Evolutionary conservation across 2,797 vertebrate species (phyloP), one percentile per base, ranked within the genome.

Genomic region (Chaenodraco wilsoni): DNA sequence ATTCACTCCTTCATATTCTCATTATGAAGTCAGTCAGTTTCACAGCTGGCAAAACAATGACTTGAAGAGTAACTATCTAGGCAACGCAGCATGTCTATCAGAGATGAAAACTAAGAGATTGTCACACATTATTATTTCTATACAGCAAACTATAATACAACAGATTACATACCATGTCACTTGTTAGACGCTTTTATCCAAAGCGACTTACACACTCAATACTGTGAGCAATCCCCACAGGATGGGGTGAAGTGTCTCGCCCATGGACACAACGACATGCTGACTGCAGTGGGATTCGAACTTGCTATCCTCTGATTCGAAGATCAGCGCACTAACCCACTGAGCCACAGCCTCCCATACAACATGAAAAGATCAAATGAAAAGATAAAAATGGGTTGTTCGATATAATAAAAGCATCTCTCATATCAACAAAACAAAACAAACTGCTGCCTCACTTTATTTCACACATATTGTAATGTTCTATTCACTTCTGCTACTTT

Each of bases 1-100:
- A 52, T 57, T 63, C n/a, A 50, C 48, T 72, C 11, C 16, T 43
- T 66, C 37, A 55, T 19, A 45, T 40, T 72, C 56, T 33, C 9
- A 55, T 41, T 21, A 66, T 43, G 23, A 44, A 64, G 23, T 45
- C 4, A 4, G 17, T 66, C 16, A 40, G n/a, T 51, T 68, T 51
- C 33, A 67, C 48, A 65, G 9, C 21, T 45, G 52, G 21, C 40
- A 68, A 51, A 68, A 31, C 52, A 52, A 48, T 40, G 11, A 37
- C 12, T 51, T 11, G 33, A 51, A 52, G 7, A 50, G 3, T 21
- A 55, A 16, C 23, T 23, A 6, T 51, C 27, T 27, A 27, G 27
- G 48, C 19, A 45, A 40, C 40, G 11, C 46, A 51, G 21, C 19
- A 62, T 27, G 27, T 44, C 17, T 37, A 9, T 43, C 1, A 56